Base-by-base conservation (phyloP, 1,140 invertebrate species). In the Orussus abietinus region DNA sequence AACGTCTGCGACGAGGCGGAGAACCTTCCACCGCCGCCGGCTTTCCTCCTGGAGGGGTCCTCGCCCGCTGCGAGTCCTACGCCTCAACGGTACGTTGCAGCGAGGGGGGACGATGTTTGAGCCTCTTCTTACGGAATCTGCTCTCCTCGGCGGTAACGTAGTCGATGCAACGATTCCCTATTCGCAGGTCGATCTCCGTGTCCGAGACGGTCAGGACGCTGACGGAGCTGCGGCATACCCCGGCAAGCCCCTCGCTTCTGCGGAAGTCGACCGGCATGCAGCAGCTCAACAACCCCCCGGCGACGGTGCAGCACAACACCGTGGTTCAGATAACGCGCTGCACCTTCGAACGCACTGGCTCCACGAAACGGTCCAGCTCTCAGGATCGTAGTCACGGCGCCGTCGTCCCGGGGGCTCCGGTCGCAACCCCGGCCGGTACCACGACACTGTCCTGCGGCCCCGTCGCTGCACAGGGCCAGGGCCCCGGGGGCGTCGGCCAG, bases 181-280 rank as follows among this genome's bases (percentile, higher is more conserved):
- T 22, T 48, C 42, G 12, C 38, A 73, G 70, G 53, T 72, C 69
- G 12, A 60, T 73, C 18, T 73, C 70, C 5, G 89, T 92, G n/a
- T 88, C 88, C 2, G 88, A 92, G 66, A 89, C 88, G 1, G 87
- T 92, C 7, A 86, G 88, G 60, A 88, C 85, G 13, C 65, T 92
- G 39, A 90, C 88, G 0, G 88, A 90, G 60, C 66, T 90, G 42
- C 86, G 87, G 55, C 89, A 92, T 64, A 88, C 85, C 50, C 89
- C 90, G 1, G 86, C 88, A 1, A 91, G 88, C 57, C 90, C 90
- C 1, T 84, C 83, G 38, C 75, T 86, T 3, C 71, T 90, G 10
- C 78, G 88, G 4, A 78, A 85, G 17, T 77, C 63, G 26, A 18
- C 51, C 26, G 38, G 57, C 17, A 52, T 43, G 51, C 66, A 42